phyloP scores from a whole-genome alignment of 2,113 vertebrate genomes.

The Prionailurus bengalensis region DNA sequence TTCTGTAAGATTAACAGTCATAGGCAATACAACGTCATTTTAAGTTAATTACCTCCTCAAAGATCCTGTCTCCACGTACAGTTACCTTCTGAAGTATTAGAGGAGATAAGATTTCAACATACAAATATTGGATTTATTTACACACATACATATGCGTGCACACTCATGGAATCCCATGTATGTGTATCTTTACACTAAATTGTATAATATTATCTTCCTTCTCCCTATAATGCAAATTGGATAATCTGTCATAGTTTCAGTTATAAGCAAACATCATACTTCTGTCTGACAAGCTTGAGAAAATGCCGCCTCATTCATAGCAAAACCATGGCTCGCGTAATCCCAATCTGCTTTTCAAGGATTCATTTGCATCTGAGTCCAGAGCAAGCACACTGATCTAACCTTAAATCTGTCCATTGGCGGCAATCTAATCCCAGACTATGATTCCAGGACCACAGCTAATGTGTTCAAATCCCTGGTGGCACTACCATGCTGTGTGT shows the following conservation, averaged over 20 bases:
- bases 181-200: neutral
- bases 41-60: neutral
- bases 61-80: neutral
- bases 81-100: neutral
- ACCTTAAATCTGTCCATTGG: neutral
- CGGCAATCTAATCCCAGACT: neutral
- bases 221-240: neutral
- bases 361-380: neutral
- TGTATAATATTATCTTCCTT: neutral
- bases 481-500: neutral
- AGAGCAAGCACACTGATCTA: neutral
- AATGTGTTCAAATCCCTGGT: neutral
- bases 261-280: neutral
- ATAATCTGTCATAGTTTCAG: neutral
- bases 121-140: neutral
- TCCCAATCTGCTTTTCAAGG: neutral
- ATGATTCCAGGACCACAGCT: neutral
- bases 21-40: neutral
- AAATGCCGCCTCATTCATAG: neutral
- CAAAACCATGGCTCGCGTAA: neutral
- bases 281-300: neutral
- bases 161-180: neutral
- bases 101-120: neutral
- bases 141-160: neutral
- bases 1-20: neutral